phyloP scores from a whole-genome alignment of 2,888 invertebrate species.

The Perizoma flavofasciatum region DNA sequence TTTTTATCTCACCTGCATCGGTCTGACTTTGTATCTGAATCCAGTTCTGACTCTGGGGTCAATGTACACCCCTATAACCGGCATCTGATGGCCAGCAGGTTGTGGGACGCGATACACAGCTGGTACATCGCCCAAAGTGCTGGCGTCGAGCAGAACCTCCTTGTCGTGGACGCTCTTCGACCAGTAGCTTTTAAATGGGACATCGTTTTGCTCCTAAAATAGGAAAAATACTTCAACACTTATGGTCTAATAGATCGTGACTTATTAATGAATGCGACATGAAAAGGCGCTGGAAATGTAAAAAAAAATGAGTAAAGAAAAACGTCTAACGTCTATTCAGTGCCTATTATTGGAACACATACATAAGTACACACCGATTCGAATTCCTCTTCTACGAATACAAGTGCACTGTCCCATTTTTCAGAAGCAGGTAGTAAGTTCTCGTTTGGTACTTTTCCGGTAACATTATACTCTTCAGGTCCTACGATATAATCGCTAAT shows the following conservation, averaged over 20 bases:
- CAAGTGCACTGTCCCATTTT: conserved; percentile 28
- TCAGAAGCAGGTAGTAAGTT: conserved; percentile 16
- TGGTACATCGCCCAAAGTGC: conserved; percentile 86
- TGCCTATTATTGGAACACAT: conserved; percentile 6
- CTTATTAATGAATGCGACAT: conserved; percentile 21
- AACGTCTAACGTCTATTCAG: neutral
- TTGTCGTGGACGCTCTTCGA: conserved; percentile 55
- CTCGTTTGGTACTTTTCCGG: conserved; percentile 21
- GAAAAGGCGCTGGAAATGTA: conserved; percentile 12
- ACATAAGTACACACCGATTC: conserved; percentile 31
- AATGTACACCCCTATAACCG: conserved; percentile 88
- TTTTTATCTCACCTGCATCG: conserved; percentile 83
- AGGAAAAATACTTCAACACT: conserved; percentile 28
- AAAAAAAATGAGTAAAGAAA: neutral
- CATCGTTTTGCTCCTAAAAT: conserved; percentile 65
- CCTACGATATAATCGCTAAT: conserved; percentile 29
- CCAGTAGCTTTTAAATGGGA: conserved; percentile 63
- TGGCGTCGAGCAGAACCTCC: conserved; percentile 82
- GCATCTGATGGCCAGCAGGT: conserved; percentile 85
- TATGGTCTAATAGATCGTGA: conserved; percentile 25
- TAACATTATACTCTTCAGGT: conserved; percentile 31
- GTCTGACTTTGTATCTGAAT: conserved; percentile 89
- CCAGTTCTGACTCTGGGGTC: conserved; percentile 89
- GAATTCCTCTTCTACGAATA: conserved; percentile 30
- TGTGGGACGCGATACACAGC: conserved; percentile 85